A percentile compares a stretch with the other conserved stretches of the same genome.
phyloP scores from a whole-genome alignment of 1,140 invertebrate genomes.

The Calosoma granatense region DNA sequence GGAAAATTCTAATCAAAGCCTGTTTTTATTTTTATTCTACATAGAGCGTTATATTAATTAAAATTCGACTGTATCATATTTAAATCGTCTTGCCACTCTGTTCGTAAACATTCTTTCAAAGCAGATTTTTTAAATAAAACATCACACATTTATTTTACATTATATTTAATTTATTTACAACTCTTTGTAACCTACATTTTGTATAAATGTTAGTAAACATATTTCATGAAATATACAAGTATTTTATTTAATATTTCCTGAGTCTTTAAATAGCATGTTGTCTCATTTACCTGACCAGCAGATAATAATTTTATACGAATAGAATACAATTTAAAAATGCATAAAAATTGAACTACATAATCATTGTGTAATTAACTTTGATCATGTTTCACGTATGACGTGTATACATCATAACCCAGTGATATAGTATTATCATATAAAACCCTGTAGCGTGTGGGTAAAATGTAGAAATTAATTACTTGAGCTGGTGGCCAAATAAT shows the following conservation, averaged over 20 bases:
- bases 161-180: not conserved
- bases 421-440: constrained; percentile 87
- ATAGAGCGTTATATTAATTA: too few species aligned
- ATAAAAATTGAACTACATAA: not conserved
- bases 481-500: constrained; percentile 76
- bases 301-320: not conserved
- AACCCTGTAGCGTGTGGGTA: constrained; percentile 75
- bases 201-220: not conserved
- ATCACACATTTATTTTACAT: too few species aligned
- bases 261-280: too few species aligned
- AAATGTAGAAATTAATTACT: constrained; percentile 77
- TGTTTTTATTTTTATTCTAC: too few species aligned
- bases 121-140: too few species aligned
- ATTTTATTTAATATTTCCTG: too few species aligned
- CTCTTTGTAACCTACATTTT: not conserved
- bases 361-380: not conserved
- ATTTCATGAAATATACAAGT: too few species aligned
- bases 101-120: too few species aligned
- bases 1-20: too few species aligned
- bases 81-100: too few species aligned
- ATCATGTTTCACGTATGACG: constrained; percentile 76
- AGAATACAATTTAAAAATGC: too few species aligned
- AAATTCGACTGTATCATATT: too few species aligned
- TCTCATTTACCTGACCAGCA: not conserved
- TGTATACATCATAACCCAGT: constrained; percentile 83